Conservation (phyloP, 1,140 invertebrate genomes). For the Portunus trituberculatus region DNA sequence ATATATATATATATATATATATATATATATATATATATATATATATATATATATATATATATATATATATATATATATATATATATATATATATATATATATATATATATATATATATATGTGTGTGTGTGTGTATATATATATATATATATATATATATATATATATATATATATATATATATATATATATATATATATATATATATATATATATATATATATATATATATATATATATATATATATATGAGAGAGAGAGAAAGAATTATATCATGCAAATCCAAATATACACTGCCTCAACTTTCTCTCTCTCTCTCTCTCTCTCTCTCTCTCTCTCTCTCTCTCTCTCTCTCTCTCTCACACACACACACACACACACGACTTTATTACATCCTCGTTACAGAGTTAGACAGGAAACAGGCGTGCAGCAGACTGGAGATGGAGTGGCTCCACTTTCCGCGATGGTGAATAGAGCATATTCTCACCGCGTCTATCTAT, state of each 20-base stretch:
- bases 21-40: constrained; percentile 48
- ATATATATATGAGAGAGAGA: constrained; percentile 37
- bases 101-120: constrained; percentile 51
- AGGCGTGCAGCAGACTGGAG: too few relatives aligned
- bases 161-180: constrained; percentile 41
- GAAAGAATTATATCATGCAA: neutral
- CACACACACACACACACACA: too few relatives aligned
- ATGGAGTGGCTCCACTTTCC: too few relatives aligned
- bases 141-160: constrained; percentile 52
- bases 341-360: too few relatives aligned
- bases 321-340: too few relatives aligned
- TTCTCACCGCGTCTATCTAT: too few relatives aligned
- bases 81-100: constrained; percentile 40
- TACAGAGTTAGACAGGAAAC: too few relatives aligned
- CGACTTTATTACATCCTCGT: too few relatives aligned
- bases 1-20: constrained; percentile 47
- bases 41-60: constrained; percentile 48
- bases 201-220: constrained; percentile 63
- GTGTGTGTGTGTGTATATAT: constrained; percentile 35
- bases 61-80: constrained; percentile 48
- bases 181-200: constrained; percentile 59
- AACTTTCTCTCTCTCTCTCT: too few relatives aligned
- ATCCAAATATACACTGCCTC: too few relatives aligned
- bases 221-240: constrained; percentile 61
- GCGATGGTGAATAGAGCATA: too few relatives aligned